Evolutionary conservation across 2,888 invertebrate genomes (phyloP).

Genomic region (Thysanoteuthis rhombus): DNA sequence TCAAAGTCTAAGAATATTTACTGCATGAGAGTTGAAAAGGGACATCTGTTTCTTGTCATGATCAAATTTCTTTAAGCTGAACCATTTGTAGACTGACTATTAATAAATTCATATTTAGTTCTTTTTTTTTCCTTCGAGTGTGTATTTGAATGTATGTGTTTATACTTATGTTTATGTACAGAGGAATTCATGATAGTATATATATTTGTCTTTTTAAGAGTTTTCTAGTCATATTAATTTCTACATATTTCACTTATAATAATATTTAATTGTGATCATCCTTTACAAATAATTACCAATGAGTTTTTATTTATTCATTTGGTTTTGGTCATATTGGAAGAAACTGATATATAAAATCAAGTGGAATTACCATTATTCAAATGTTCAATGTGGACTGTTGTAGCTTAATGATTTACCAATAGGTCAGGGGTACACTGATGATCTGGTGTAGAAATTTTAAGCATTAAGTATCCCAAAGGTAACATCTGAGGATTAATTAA

Average conservation of each 20-base stretch:
- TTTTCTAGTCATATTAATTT: neutral
- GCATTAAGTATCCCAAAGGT: too few species aligned
- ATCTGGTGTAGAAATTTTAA: too few species aligned
- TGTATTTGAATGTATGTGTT: neutral
- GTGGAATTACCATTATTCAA: too few species aligned
- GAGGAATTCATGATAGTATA: neutral
- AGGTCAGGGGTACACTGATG: too few species aligned
- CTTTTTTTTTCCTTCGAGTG: neutral
- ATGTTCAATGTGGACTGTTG: too few species aligned
- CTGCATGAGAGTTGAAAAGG: neutral
- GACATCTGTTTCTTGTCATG: neutral
- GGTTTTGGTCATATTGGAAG: too few species aligned
- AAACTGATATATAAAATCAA: too few species aligned
- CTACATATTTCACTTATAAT: neutral
- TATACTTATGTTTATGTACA: neutral
- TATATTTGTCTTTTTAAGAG: neutral
- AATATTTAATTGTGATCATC: too few species aligned
- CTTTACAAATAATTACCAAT: too few species aligned
- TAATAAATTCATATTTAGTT: neutral
- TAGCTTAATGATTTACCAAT: too few species aligned
- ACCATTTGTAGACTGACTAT: neutral
- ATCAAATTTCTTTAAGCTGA: neutral
- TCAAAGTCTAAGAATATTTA: neutral
- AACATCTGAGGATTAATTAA: too few species aligned
- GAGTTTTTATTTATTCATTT: too few species aligned